These are phyloP conservation scores for Poicephalus meyeri DNA, from an alignment of 2,113 vertebrate species.

Conservation along the genomic window DNA sequence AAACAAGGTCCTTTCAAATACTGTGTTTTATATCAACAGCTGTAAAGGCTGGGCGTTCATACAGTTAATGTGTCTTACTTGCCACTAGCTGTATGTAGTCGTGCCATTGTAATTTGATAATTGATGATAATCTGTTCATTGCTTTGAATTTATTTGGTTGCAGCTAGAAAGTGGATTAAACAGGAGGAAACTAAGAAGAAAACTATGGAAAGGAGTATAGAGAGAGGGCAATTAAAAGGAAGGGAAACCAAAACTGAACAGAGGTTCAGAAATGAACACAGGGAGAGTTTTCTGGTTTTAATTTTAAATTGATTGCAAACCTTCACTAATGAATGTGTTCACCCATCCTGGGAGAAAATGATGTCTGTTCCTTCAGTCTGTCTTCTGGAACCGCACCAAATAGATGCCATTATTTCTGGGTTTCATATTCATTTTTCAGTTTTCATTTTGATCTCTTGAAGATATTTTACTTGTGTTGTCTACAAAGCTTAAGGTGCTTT, in stretches of 20 bases:
- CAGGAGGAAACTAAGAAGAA: neutral
- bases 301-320: neutral
- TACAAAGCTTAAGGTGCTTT: neutral
- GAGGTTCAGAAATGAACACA: neutral
- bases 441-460: neutral
- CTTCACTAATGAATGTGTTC: neutral
- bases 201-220: neutral
- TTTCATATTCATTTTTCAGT: neutral
- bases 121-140: neutral
- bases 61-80: neutral
- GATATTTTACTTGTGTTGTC: neutral
- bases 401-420: neutral
- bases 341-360: neutral
- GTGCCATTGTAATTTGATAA: neutral
- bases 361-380: neutral
- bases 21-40: neutral
- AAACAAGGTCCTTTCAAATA: neutral
- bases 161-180: neutral
- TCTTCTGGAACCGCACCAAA: neutral
- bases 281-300: neutral
- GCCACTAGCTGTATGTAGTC: neutral
- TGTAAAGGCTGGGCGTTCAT: neutral
- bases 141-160: neutral
- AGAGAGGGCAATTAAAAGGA: neutral
- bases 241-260: neutral